Base-by-base conservation (phyloP, 2,888 invertebrate species). In the Pristionchus fissidentatus region DNA sequence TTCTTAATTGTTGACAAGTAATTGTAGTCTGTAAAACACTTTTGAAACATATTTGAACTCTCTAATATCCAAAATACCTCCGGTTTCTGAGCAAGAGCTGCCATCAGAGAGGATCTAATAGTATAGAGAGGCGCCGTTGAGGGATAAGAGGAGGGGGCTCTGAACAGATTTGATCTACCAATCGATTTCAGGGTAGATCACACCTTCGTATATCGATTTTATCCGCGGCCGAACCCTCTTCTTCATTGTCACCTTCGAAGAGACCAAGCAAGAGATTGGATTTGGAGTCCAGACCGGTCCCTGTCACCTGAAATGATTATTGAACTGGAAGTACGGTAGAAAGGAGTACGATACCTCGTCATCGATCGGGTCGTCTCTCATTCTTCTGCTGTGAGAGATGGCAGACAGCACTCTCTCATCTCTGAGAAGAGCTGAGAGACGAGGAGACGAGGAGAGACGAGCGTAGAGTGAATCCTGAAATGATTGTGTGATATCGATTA, bases 81-180 rank as follows among this genome's bases (percentile, higher is more conserved):
- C 26, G 83, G 83, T 55, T 83, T 83, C 49, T 41, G 41, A 1
- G 70, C 73, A 15, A 83, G 73, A 73, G 55, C 70, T 0, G 52
- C n/a, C 52, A 83, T 49, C n/a, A 83, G 22, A 46, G 83, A 83
- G 22, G 83, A 83, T 49, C 83, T 49, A 83, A 83, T 70, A 10
- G 83, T 83, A 55, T 83, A 83, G 38, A 70, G 70, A 29, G 70
- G 70, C 26, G 73, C 8, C 19, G 81, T 5, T 0, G 81, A 73
- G 5, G 41, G 29, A 10, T n/a, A 4, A 2, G 35, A 38, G 19
- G 79, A 41, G 1, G 79, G 79, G n/a, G 79, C 55, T 57, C 79
- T 79, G 41, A 38, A 70, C 10, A n/a, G 38, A 41, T 7, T 70
- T 70, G 49, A 77, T 49, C 75, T 38, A 13, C 38, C 13, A 26